Percentiles rank a stretch among this genome's conserved stretches.
These are phyloP conservation scores for Sander vitreus DNA, from an alignment of 2,113 vertebrate species.

Conservation along the genomic window DNA sequence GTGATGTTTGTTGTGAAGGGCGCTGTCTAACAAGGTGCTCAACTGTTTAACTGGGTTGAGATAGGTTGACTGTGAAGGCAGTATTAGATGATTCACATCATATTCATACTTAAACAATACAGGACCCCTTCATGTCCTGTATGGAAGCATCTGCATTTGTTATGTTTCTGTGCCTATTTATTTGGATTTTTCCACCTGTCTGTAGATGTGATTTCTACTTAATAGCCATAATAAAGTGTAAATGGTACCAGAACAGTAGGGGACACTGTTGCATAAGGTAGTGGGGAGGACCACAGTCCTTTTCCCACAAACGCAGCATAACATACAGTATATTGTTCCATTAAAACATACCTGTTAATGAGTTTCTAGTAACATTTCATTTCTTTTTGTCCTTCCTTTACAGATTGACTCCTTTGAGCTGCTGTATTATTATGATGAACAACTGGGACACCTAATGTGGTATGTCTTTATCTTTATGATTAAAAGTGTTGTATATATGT, in stretches of 20 bases:
- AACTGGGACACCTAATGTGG: conserved; percentile 96
- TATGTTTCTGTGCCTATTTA: too few relatives aligned
- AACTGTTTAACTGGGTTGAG: too few relatives aligned
- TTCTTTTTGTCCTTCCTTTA: conserved; percentile 36
- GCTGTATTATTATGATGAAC: conserved; percentile 97
- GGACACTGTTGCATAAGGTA: conserved; percentile 64
- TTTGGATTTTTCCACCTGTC: not conserved
- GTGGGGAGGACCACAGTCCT: not conserved
- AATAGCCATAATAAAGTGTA: not conserved
- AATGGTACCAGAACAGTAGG: conserved; percentile 45
- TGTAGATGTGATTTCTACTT: not conserved
- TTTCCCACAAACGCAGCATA: not conserved
- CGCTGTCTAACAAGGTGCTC: not conserved
- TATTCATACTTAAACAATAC: not conserved
- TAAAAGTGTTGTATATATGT: not conserved
- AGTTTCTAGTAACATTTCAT: not conserved
- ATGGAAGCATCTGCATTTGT: not conserved
- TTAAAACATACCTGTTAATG: not conserved
- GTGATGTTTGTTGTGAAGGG: not conserved
- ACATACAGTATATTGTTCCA: not conserved
- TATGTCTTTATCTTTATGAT: conserved; percentile 77
- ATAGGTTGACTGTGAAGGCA: too few relatives aligned
- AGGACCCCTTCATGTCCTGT: too few relatives aligned
- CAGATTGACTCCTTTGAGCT: conserved; percentile 98
- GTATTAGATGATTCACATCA: not conserved